A percentile compares a stretch with the other conserved stretches of the same genome.
Evolutionary conservation across 2,888 invertebrate genomes (phyloP).

Genomic region (Lagria hirta): DNA sequence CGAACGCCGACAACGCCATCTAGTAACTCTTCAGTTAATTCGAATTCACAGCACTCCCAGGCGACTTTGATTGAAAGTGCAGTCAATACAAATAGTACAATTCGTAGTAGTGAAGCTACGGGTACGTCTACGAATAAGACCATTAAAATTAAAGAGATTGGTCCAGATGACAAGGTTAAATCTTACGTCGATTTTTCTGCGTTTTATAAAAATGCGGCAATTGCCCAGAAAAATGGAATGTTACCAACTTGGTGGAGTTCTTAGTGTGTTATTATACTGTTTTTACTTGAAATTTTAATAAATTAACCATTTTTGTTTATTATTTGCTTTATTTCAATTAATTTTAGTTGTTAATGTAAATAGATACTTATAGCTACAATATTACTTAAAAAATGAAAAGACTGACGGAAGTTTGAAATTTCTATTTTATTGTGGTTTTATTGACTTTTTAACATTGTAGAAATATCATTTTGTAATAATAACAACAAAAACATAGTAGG

Average conservation of each 20-base stretch:
- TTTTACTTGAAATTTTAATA: neutral
- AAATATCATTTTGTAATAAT: slow-evolving; percentile 19
- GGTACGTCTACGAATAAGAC: slow-evolving; percentile 47
- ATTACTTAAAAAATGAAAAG: too few relatives aligned
- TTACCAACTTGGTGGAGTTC: slow-evolving; percentile 65
- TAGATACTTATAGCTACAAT: too few relatives aligned
- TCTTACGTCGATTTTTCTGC: slow-evolving; percentile 84
- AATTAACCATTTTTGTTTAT: too few relatives aligned
- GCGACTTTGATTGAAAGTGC: slow-evolving; percentile 27
- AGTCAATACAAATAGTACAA: slow-evolving; percentile 37
- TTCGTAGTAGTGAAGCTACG: slow-evolving; percentile 50
- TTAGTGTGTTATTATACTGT: slow-evolving; percentile 27
- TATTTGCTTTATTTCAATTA: too few relatives aligned
- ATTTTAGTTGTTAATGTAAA: too few relatives aligned
- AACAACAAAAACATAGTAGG: slow-evolving; percentile 3
- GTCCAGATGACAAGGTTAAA: slow-evolving; percentile 67
- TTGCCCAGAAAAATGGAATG: slow-evolving; percentile 65
- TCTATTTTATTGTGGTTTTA: slow-evolving; percentile 11
- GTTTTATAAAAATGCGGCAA: slow-evolving; percentile 73
- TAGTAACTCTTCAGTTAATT: slow-evolving; percentile 28
- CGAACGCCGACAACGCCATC: slow-evolving; percentile 55
- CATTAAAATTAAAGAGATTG: slow-evolving; percentile 55
- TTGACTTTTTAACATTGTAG: slow-evolving; percentile 19
- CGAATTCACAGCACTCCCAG: slow-evolving; percentile 1
- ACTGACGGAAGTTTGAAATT: too few relatives aligned